These are phyloP conservation scores for Propithecus perrieri DNA, from an alignment of 2,797 vertebrate species.

Conservation along the genomic window DNA sequence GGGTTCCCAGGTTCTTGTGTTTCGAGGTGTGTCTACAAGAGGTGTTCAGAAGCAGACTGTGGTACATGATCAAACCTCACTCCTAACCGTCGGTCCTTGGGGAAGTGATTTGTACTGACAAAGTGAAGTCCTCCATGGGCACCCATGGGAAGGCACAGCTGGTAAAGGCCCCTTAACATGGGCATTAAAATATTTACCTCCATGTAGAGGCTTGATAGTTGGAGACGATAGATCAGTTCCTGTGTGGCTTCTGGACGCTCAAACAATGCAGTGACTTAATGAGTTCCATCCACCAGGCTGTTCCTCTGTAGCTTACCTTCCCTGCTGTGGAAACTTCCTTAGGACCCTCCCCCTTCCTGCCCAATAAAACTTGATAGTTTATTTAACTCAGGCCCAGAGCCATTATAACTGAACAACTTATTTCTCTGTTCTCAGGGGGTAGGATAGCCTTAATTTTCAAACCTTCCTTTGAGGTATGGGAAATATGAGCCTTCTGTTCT, in stretches of 20 bases:
- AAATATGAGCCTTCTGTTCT: not conserved
- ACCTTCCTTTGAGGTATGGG: not conserved
- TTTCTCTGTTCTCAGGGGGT: not conserved
- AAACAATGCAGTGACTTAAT: not conserved
- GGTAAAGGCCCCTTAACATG: not conserved
- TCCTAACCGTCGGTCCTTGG: not conserved
- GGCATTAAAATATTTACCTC: not conserved
- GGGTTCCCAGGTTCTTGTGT: not conserved
- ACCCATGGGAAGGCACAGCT: not conserved
- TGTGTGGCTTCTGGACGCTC: not conserved
- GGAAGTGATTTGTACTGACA: not conserved
- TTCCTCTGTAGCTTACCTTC: not conserved
- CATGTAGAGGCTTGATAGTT: not conserved
- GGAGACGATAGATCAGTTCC: not conserved
- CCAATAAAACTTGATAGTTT: not conserved
- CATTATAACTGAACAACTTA: not conserved
- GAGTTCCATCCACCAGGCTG: not conserved
- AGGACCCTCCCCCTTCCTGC: not conserved
- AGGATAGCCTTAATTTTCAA: slow-evolving; percentile 1
- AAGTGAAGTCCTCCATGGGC: not conserved
- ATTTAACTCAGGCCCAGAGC: not conserved
- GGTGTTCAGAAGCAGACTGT: not conserved
- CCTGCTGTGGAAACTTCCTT: not conserved
- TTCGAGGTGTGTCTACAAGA: not conserved
- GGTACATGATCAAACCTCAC: not conserved